Percentiles rank a stretch among this genome's conserved stretches.
Evolutionary conservation across 2,797 vertebrate genomes (phyloP).

Genomic region (Cygnus olor): DNA sequence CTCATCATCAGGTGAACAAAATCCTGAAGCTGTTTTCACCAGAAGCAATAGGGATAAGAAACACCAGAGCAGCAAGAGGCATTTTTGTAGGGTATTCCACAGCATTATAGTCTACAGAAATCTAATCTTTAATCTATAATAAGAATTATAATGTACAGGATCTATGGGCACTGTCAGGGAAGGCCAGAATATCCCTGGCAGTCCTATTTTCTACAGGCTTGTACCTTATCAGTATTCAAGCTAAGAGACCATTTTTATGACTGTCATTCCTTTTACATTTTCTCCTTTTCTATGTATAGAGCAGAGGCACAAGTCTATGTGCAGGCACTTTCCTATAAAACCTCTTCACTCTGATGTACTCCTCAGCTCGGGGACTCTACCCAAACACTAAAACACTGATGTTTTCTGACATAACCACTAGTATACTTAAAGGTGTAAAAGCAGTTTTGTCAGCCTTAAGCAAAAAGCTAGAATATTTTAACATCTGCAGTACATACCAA

Average conservation of each 20-base stretch:
- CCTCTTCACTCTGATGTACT: not conserved
- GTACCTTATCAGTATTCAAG: not conserved
- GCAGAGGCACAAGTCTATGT: not conserved
- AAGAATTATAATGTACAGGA: not conserved
- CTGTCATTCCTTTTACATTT: not conserved
- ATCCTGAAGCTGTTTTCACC: not conserved
- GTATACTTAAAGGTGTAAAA: not conserved
- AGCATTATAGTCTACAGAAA: not conserved
- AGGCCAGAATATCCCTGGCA: not conserved
- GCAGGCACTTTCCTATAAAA: not conserved
- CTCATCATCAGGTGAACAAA: not conserved
- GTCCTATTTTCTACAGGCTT: not conserved
- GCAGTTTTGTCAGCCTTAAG: not conserved
- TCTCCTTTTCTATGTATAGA: rapidly evolving
- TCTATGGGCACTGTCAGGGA: not conserved
- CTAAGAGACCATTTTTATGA: not conserved
- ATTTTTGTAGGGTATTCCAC: not conserved
- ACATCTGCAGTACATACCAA: not conserved
- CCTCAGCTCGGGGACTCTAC: not conserved
- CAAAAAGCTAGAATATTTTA: not conserved
- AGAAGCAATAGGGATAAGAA: not conserved
- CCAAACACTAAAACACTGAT: not conserved
- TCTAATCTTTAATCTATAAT: no score
- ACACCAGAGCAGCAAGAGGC: not conserved
- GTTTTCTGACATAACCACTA: not conserved